Evolutionary conservation across 1,140 invertebrate species (phyloP).

Genomic region (Aphidius ervi): DNA sequence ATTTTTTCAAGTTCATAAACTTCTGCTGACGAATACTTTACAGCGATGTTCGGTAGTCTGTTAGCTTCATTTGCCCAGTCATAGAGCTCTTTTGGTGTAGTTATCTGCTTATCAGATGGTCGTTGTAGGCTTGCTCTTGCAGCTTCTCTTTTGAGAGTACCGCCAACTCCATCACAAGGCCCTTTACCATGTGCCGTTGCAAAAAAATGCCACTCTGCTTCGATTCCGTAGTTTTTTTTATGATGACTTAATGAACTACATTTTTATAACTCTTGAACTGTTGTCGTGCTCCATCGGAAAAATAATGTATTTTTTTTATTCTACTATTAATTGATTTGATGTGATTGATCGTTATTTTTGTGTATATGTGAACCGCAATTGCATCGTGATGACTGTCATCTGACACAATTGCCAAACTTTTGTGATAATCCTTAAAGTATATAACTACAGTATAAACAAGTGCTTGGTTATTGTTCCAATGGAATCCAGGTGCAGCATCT

Average conservation of each 20-base stretch:
- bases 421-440: constrained; percentile 1
- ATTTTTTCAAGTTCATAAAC: constrained; percentile 40
- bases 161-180: constrained; percentile 6
- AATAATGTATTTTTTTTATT: constrained; percentile 1
- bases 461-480: constrained; percentile 2
- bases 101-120: constrained; percentile 4
- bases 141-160: constrained; percentile 3
- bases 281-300: constrained; percentile 9
- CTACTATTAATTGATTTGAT: neutral
- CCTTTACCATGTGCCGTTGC: constrained; percentile 12
- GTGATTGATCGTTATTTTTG: neutral
- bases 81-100: neutral
- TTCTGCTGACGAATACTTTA: constrained; percentile 47
- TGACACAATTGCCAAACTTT: constrained; percentile 2
- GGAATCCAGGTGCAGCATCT: neutral
- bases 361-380: constrained; percentile 7
- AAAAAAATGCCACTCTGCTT: constrained; percentile 11
- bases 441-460: neutral
- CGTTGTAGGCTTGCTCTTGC: constrained; percentile 7
- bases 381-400: constrained; percentile 5
- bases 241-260: constrained; percentile 1
- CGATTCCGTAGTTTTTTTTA: neutral
- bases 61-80: constrained; percentile 41
- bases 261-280: constrained; percentile 11
- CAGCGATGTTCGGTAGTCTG: constrained; percentile 38